These are phyloP conservation scores for Machaerirhynchus nigripectus DNA, from an alignment of 2,113 vertebrate genomes.

Conservation along the genomic window DNA sequence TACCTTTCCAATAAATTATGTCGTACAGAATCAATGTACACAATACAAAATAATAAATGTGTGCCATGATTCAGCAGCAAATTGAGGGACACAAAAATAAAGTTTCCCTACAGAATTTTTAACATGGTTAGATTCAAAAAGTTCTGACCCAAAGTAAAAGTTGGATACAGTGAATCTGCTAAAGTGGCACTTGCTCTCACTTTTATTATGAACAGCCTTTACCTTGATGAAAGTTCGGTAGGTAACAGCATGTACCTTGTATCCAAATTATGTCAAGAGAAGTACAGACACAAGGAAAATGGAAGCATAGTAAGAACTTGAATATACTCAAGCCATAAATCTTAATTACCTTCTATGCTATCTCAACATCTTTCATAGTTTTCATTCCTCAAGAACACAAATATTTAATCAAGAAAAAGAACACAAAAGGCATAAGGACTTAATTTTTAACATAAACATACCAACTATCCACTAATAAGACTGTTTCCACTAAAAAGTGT, in stretches of 20 bases:
- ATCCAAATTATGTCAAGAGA: not conserved
- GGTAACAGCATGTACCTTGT: not conserved
- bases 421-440: not conserved
- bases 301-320: not conserved
- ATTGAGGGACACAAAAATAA: not conserved
- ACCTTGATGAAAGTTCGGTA: slow-evolving; percentile 25
- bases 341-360: not conserved
- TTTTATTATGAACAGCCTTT: slow-evolving; percentile 26
- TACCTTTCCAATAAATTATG: not conserved
- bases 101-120: not conserved
- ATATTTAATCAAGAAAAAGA: not conserved
- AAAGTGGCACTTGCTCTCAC: not conserved
- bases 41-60: not conserved
- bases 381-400: not conserved
- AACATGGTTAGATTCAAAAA: not conserved
- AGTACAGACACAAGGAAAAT: not conserved
- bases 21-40: not conserved
- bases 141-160: not conserved
- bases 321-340: not conserved
- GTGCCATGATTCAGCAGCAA: not conserved
- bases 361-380: not conserved
- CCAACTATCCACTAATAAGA: not conserved
- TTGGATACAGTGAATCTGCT: not conserved
- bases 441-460: not conserved
- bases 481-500: not conserved